Evolutionary conservation across 2,113 vertebrate species (phyloP).

Genomic region (Polyodon spathula): DNA sequence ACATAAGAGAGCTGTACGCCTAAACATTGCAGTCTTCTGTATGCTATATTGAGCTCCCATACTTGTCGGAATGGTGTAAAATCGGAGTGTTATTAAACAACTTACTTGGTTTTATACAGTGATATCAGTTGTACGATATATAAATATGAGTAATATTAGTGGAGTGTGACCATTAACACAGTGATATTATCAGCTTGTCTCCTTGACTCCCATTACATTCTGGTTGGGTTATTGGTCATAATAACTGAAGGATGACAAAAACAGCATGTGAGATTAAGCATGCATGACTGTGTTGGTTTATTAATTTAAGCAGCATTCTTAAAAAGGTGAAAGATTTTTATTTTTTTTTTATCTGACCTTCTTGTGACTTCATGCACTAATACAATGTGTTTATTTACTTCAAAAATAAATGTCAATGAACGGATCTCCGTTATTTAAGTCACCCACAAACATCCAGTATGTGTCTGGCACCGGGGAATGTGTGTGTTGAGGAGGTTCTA

Average conservation of each 20-base stretch:
- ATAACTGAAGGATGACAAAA: neutral
- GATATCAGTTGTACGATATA: slow-evolving; percentile 28
- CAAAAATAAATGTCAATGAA: slow-evolving; percentile 26
- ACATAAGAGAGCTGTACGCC: too few species aligned
- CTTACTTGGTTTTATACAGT: too few species aligned
- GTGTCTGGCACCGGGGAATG: too few species aligned
- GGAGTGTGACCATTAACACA: slow-evolving; percentile 41
- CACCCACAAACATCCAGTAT: too few species aligned
- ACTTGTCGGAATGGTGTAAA: too few species aligned
- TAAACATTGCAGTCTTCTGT: too few species aligned
- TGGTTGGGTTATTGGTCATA: slow-evolving; percentile 36
- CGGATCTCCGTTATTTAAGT: neutral
- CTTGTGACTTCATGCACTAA: neutral
- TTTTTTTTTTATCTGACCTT: slow-evolving; percentile 21
- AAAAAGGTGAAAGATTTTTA: too few species aligned
- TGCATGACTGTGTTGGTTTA: slow-evolving; percentile 15
- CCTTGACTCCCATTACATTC: slow-evolving; percentile 18
- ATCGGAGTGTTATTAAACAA: too few species aligned
- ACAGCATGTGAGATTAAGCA: slow-evolving; percentile 9
- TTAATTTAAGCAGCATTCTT: slow-evolving; percentile 14
- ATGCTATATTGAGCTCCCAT: too few species aligned
- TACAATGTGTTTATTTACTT: slow-evolving; percentile 6
- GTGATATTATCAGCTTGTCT: slow-evolving; percentile 7
- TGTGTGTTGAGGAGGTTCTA: too few species aligned
- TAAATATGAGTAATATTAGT: slow-evolving; percentile 63